Base-by-base conservation (phyloP, 2,113 vertebrate species). In the Herpailurus yagouaroundi region DNA sequence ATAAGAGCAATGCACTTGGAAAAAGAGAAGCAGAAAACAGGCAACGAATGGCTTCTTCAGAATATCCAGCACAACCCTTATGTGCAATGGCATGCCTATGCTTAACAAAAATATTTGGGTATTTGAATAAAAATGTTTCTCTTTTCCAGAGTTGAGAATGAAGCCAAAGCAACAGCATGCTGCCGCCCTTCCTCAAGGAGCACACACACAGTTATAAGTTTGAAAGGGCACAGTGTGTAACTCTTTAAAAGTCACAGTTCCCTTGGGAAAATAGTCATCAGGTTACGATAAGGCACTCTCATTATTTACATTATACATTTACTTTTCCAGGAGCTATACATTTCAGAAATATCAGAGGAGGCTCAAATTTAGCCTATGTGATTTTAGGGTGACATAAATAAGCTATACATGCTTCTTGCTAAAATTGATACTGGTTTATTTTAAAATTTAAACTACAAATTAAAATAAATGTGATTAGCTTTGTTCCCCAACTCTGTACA, bases 381-480 rank as follows among this genome's bases (percentile, higher is more conserved):
- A 94, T 77, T 89, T 94, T 74, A 89, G 48, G 15, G 21, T 93
- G 60, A 92, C 48, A 64, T 48, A 92, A 96, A 52, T 33, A 89
- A 95, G 57, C 27, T 71, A 50, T n/a, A 81, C 2, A 27, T 64
- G 93, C 73, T 50, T 76, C 41, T 89, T 89, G 50, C 3, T 96
- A 79, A 77, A 91, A 85, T 31, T 48, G 48, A 74, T 29, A 84
- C 5, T 82, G 19, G 31, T 48, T 48, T 87, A 89, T 77, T 95
- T 91, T 29, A 52, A 94, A 64, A 57, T 69, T 80, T 89, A 77
- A 94, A 77, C 60, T 87, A 66, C 6, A 94, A 94, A 95, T 66
- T 92, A 89, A 97, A 92, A 74, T 86, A 92, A 41, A 88, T 66
- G 21, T 50, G 18, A 60, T 41, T 94, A 25, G 48, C 64, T 97